A percentile compares a stretch with the other conserved stretches of the same genome.
Conservation (phyloP, 2,888 invertebrate genomes). For the Chesias legatella region DNA sequence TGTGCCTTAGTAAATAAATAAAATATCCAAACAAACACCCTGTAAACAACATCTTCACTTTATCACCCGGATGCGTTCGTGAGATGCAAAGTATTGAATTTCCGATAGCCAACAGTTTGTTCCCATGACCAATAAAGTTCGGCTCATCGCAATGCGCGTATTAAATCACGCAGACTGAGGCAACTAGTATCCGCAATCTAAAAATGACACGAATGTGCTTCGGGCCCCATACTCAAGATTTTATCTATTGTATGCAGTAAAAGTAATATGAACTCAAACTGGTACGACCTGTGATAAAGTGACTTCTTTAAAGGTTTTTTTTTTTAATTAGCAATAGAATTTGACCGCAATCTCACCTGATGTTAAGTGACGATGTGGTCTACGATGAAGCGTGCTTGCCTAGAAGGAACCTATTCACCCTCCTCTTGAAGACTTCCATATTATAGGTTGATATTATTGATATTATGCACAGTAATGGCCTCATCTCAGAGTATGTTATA, state of each 20-base stretch:
- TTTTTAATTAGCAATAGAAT: no score
- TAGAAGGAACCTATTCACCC: no score
- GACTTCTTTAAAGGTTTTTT: no score
- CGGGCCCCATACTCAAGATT: slow-evolving; percentile 8
- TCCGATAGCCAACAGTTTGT: slow-evolving; percentile 25
- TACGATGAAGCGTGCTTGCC: no score
- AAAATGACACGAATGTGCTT: slow-evolving; percentile 26
- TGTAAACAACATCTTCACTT: slow-evolving; percentile 27
- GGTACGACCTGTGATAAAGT: slow-evolving; percentile 4
- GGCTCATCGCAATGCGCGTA: slow-evolving; percentile 33
- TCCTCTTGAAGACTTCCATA: no score
- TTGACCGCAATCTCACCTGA: no score
- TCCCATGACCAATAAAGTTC: slow-evolving; percentile 51
- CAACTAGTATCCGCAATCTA: slow-evolving; percentile 35
- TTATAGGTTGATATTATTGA: no score
- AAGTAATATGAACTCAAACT: slow-evolving; percentile 1
- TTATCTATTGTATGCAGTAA: slow-evolving; percentile 1
- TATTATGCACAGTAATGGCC: no score
- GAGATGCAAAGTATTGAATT: slow-evolving; percentile 24
- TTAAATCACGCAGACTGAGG: slow-evolving; percentile 38
- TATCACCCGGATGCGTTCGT: slow-evolving; percentile 36
- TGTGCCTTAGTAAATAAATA: no score
- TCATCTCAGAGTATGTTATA: no score
- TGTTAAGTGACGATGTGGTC: no score
- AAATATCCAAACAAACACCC: no score